Evolutionary conservation across 2,113 vertebrate genomes (phyloP).

Genomic region (Barbus barbus): DNA sequence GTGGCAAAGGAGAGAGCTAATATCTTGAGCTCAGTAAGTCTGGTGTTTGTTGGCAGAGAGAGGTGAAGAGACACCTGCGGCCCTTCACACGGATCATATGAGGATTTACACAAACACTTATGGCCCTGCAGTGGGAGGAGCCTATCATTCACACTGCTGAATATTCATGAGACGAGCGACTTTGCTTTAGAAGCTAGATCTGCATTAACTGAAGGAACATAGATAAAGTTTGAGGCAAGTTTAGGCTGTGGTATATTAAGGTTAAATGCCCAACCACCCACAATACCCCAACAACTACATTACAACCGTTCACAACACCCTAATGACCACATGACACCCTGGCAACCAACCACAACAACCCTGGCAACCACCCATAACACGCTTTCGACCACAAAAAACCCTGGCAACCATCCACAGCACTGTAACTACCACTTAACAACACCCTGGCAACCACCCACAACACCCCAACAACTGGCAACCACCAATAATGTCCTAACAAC

Average conservation of each 20-base stretch:
- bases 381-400: no score
- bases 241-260: neutral
- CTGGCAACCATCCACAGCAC: no score
- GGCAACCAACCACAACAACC: no score
- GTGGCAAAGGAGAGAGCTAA: neutral
- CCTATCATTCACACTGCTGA: neutral
- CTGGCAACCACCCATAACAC: no score
- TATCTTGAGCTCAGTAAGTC: neutral
- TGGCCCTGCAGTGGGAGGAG: neutral
- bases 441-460: no score
- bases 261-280: no score
- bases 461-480: no score
- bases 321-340: no score
- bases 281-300: no score
- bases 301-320: no score
- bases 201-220: neutral
- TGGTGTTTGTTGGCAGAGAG: neutral
- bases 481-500: no score
- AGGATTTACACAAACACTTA: slow-evolving; percentile 1
- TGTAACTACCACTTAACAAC: no score
- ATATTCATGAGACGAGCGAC: neutral
- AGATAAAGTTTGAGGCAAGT: neutral
- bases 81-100: neutral
- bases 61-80: neutral
- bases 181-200: neutral